Percentiles rank a stretch among this genome's conserved stretches.
Conservation (phyloP, 2,113 vertebrate species). For the Sinosuthora webbiana region DNA sequence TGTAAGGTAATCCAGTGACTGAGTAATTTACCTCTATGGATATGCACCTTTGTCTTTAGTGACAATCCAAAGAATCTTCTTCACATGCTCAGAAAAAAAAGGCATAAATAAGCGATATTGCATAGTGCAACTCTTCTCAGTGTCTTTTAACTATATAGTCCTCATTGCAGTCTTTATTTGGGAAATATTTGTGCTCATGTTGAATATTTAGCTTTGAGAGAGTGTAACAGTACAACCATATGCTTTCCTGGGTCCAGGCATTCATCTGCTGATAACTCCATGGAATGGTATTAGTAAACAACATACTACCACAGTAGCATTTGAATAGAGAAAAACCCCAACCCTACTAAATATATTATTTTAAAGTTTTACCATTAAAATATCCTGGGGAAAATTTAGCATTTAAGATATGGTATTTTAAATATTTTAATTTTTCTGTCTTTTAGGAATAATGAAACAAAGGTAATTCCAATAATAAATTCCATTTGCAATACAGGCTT, state of each 20-base stretch:
- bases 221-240: neutral
- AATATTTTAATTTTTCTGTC: neutral
- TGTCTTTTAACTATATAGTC: neutral
- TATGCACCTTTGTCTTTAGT: neutral
- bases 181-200: neutral
- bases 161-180: neutral
- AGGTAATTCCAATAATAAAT: neutral
- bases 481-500: neutral
- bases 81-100: neutral
- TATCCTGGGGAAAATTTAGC: neutral
- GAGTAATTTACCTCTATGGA: neutral
- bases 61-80: neutral
- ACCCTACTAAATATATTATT: neutral
- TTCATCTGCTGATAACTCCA: neutral
- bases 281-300: neutral
- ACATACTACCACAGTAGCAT: neutral
- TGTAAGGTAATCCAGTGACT: neutral
- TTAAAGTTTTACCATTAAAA: neutral
- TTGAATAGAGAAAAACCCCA: neutral
- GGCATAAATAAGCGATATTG: neutral
- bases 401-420: neutral
- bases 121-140: neutral
- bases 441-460: neutral
- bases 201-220: neutral
- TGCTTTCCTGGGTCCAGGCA: neutral